Evolutionary conservation across 2,113 vertebrate genomes (phyloP).

Genomic region (Daboia siamensis): DNA sequence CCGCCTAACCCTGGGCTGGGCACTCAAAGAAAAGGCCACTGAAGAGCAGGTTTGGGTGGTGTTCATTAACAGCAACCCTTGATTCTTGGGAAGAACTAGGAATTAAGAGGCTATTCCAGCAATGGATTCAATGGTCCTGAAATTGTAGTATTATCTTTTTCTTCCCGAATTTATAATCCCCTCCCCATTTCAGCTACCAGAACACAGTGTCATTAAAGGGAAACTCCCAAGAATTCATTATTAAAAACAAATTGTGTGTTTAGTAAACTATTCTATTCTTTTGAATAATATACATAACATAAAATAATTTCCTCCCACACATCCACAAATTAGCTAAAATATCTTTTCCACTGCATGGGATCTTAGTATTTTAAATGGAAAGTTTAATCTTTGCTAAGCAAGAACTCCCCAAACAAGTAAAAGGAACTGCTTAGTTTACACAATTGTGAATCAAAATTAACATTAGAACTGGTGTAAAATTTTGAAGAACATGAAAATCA

Average conservation of each 20-base stretch:
- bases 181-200: background rate
- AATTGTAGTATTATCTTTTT: background rate
- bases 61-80: background rate
- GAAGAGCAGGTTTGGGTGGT: background rate
- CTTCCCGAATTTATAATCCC: background rate
- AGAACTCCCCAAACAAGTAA: background rate
- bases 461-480: background rate
- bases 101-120: background rate
- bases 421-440: background rate
- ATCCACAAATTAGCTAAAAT: background rate
- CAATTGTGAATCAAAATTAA: background rate
- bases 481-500: background rate
- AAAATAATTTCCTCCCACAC: background rate
- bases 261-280: background rate
- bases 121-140: background rate
- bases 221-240: background rate
- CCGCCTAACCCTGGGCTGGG: no score
- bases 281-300: background rate
- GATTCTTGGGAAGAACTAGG: background rate
- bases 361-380: background rate
- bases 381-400: background rate
- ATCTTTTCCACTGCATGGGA: rapidly evolving
- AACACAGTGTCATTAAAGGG: background rate
- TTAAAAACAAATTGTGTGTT: background rate
- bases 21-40: background rate